Conservation (phyloP, 2,888 invertebrate species). For the Ceriagrion tenellum region DNA sequence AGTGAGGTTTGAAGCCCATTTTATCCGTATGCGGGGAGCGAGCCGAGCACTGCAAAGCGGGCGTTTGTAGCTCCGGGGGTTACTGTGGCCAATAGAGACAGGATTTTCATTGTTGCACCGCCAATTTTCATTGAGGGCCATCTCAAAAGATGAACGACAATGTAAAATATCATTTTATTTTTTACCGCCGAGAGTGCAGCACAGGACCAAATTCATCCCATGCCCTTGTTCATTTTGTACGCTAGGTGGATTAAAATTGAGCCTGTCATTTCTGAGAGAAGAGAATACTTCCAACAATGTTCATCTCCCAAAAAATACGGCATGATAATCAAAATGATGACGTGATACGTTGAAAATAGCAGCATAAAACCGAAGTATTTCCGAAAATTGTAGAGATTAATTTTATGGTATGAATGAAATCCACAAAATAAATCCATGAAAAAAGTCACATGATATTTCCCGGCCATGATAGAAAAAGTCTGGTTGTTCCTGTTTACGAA, state of each 20-base stretch:
- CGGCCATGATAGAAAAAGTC: too few species aligned
- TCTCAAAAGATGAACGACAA: neutral
- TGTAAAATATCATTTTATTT: neutral
- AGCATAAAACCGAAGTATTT: too few species aligned
- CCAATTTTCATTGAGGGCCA: neutral
- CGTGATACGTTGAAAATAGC: too few species aligned
- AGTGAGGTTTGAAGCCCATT: neutral
- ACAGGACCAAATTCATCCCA: neutral
- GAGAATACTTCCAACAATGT: too few species aligned
- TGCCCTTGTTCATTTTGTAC: neutral
- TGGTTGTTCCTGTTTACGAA: too few species aligned
- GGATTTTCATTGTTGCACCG: neutral
- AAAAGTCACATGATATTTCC: too few species aligned
- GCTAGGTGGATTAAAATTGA: neutral
- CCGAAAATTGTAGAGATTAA: too few species aligned
- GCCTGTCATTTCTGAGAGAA: neutral
- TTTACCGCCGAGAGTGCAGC: neutral
- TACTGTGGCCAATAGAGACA: neutral
- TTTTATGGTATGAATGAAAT: too few species aligned
- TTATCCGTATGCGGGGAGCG: neutral
- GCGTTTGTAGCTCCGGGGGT: neutral
- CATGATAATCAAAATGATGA: too few species aligned
- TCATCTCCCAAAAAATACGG: too few species aligned
- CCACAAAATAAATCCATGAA: too few species aligned
- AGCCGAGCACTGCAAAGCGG: neutral